A percentile compares a stretch with the other conserved stretches of the same genome.
Evolutionary conservation across 2,888 invertebrate species (phyloP).

Genomic region (Prosapia bicincta): DNA sequence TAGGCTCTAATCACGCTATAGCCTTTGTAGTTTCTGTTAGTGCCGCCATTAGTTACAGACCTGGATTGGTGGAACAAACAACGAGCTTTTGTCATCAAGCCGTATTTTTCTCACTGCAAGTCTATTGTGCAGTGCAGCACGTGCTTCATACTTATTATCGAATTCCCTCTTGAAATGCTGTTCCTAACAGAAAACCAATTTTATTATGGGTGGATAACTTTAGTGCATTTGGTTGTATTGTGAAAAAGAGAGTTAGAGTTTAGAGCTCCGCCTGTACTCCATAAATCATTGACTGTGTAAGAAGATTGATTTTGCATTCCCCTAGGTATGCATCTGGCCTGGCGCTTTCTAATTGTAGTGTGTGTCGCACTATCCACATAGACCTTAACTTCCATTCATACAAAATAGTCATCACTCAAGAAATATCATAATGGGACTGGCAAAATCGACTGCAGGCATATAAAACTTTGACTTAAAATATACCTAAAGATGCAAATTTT

Average conservation of each 20-base stretch:
- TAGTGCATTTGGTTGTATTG: constrained; percentile 3
- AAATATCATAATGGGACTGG: neutral
- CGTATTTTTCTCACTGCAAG: constrained; percentile 9
- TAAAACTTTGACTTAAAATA: neutral
- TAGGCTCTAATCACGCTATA: constrained; percentile 2
- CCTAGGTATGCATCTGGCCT: neutral
- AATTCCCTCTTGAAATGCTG: neutral
- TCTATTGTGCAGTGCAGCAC: neutral
- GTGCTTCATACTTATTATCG: constrained; percentile 1
- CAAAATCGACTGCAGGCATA: neutral
- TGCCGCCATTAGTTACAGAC: constrained; percentile 2
- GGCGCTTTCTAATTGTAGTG: neutral
- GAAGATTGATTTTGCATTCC: constrained; percentile 1
- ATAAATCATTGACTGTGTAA: neutral
- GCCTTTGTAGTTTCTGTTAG: neutral
- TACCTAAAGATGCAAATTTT: neutral
- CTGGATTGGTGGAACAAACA: constrained; percentile 7
- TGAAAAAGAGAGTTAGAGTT: constrained; percentile 5
- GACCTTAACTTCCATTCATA: too few relatives aligned
- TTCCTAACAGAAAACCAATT: neutral
- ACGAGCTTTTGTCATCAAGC: constrained; percentile 5
- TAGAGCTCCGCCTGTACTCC: neutral
- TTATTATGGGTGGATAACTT: constrained; percentile 1
- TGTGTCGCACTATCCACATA: neutral
- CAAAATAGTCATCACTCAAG: neutral